Percentiles rank a stretch among this genome's conserved stretches.
These are phyloP conservation scores for Papilio machaon DNA, from an alignment of 1,140 invertebrate genomes.

Conservation along the genomic window DNA sequence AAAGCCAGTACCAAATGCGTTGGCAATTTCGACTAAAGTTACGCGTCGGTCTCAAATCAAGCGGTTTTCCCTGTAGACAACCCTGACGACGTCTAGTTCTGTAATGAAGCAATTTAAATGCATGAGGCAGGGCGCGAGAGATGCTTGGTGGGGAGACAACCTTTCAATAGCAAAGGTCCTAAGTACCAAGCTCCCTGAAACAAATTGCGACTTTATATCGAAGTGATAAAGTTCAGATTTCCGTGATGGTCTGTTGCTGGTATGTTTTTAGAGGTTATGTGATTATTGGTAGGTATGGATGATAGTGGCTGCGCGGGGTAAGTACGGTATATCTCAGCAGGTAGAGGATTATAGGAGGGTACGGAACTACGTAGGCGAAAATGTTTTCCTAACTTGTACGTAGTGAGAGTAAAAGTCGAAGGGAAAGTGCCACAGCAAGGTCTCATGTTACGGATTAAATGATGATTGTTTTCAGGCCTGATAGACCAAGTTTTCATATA, in stretches of 20 bases:
- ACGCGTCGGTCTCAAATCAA: slow-evolving; percentile 48
- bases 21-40: slow-evolving; percentile 50
- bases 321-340: slow-evolving; percentile 78
- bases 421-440: slow-evolving; percentile 68
- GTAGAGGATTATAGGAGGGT: slow-evolving; percentile 79
- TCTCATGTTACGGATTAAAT: slow-evolving; percentile 34
- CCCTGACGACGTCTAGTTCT: slow-evolving; percentile 76
- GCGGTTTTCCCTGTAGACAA: slow-evolving; percentile 71
- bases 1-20: slow-evolving; percentile 17
- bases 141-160: slow-evolving; percentile 66
- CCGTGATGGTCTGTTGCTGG: slow-evolving; percentile 6
- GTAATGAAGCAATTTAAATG: slow-evolving; percentile 84
- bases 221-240: slow-evolving; percentile 42
- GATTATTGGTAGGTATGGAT: slow-evolving; percentile 72
- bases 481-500: slow-evolving; percentile 31
- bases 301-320: slow-evolving; percentile 77
- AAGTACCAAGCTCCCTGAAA: slow-evolving; percentile 42
- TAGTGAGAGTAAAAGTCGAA: slow-evolving; percentile 77
- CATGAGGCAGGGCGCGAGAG: slow-evolving; percentile 81
- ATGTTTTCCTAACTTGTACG: slow-evolving; percentile 79
- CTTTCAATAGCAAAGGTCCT: slow-evolving; percentile 46
- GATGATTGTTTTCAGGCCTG: slow-evolving; percentile 22
- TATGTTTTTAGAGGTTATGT: slow-evolving; percentile 42
- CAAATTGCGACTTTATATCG: slow-evolving; percentile 39
- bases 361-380: slow-evolving; percentile 70